A percentile compares a stretch with the other conserved stretches of the same genome.
phyloP scores from a whole-genome alignment of 1,140 invertebrate genomes.

The Drosophila sproati region DNA sequence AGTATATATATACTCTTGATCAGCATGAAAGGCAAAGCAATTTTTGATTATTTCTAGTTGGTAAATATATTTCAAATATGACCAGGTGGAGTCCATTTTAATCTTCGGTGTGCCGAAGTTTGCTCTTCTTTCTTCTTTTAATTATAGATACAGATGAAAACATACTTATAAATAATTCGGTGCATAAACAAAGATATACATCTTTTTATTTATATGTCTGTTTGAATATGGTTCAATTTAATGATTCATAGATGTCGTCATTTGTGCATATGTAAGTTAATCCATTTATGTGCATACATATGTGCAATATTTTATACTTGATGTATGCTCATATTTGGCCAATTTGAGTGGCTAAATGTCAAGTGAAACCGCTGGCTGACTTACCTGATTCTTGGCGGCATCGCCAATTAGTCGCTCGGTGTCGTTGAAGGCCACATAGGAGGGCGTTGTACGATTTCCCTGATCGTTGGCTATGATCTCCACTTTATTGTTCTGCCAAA shows the following conservation, averaged over 20 bases:
- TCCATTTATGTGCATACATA: background rate
- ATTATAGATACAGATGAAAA: background rate
- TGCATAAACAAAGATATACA: background rate
- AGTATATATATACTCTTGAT: too few relatives aligned
- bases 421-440: slow-evolving; percentile 95
- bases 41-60: too few relatives aligned
- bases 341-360: slow-evolving; percentile 12
- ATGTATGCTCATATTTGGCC: slow-evolving; percentile 33
- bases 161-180: slow-evolving; percentile 1
- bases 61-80: too few relatives aligned
- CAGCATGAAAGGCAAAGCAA: too few relatives aligned
- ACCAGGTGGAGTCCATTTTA: too few relatives aligned
- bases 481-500: slow-evolving; percentile 94
- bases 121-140: too few relatives aligned
- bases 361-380: slow-evolving; percentile 9
- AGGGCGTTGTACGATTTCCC: slow-evolving; percentile 96
- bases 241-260: background rate
- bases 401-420: slow-evolving; percentile 87
- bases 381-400: slow-evolving; percentile 85
- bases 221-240: background rate
- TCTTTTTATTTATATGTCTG: background rate
- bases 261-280: slow-evolving; percentile 12
- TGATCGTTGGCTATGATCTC: slow-evolving; percentile 98
- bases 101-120: too few relatives aligned
- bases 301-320: too few relatives aligned